These are phyloP conservation scores for Rotaria socialis DNA, from an alignment of 2,888 invertebrate genomes.

Conservation along the genomic window DNA sequence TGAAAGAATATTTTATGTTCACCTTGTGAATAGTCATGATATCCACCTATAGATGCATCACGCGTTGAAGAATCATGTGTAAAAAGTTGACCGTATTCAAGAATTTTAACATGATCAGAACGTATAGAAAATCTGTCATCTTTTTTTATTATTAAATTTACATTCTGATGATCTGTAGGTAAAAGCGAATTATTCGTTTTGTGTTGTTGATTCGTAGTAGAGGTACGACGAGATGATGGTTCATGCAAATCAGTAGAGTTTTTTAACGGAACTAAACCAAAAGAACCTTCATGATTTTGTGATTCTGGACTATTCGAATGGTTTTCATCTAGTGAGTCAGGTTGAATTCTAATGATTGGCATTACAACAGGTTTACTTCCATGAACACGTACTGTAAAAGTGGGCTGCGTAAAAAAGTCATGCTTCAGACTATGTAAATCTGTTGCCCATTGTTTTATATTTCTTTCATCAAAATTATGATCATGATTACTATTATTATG, in stretches of 20 bases:
- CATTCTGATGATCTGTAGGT: neutral
- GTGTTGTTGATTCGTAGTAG: no score
- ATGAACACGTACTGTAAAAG: neutral
- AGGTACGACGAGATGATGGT: no score
- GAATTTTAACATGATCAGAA: neutral
- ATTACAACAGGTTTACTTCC: neutral
- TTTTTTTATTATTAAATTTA: neutral
- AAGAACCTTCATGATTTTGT: neutral
- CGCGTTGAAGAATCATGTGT: neutral
- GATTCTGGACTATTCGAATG: neutral
- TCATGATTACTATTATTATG: neutral
- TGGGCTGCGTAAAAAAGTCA: neutral
- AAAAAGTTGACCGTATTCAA: neutral
- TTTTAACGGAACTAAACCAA: neutral
- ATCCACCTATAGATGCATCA: neutral
- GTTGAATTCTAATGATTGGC: neutral
- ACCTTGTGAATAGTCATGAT: neutral
- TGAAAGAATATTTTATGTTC: neutral
- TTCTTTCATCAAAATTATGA: neutral
- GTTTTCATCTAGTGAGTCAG: neutral
- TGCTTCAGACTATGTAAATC: neutral
- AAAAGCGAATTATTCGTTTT: no score
- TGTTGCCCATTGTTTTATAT: neutral
- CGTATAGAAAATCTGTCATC: neutral
- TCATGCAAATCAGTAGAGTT: neutral